Evolutionary conservation across 2,113 vertebrate genomes (phyloP).

Genomic region (Apodemus speciosus): DNA sequence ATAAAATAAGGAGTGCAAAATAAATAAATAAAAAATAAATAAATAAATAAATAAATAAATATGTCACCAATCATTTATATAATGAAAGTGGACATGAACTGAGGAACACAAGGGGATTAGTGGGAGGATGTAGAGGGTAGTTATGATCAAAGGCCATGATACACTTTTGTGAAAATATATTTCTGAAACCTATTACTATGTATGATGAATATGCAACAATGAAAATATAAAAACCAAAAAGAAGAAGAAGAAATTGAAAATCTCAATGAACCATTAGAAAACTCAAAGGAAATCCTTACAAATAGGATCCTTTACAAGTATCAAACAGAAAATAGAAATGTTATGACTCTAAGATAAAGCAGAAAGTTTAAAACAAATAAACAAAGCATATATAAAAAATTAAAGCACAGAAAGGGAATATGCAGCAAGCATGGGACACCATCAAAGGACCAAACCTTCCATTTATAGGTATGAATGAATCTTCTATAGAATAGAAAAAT

Average conservation of each 20-base stretch:
- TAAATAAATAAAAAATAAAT: too few species aligned
- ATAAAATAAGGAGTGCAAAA: too few species aligned
- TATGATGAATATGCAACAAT: neutral
- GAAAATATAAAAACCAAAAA: neutral
- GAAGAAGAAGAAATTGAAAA: neutral
- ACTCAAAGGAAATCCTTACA: neutral
- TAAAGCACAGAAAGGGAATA: neutral
- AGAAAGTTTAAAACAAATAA: neutral
- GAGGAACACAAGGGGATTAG: too few species aligned
- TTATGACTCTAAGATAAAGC: neutral
- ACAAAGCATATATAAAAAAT: neutral
- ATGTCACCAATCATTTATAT: neutral
- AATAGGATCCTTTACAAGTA: too few species aligned
- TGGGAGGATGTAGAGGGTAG: neutral
- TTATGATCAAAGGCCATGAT: neutral
- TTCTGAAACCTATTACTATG: neutral
- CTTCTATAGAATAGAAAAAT: neutral
- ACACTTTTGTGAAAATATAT: neutral
- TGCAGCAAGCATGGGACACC: neutral
- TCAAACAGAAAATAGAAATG: neutral
- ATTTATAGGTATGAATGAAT: neutral
- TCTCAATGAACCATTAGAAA: neutral
- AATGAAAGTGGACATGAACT: too few species aligned
- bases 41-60: too few species aligned
- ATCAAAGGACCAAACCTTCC: neutral